Conservation (phyloP, 2,113 vertebrate genomes). For the Microcebus ravelobensis region DNA sequence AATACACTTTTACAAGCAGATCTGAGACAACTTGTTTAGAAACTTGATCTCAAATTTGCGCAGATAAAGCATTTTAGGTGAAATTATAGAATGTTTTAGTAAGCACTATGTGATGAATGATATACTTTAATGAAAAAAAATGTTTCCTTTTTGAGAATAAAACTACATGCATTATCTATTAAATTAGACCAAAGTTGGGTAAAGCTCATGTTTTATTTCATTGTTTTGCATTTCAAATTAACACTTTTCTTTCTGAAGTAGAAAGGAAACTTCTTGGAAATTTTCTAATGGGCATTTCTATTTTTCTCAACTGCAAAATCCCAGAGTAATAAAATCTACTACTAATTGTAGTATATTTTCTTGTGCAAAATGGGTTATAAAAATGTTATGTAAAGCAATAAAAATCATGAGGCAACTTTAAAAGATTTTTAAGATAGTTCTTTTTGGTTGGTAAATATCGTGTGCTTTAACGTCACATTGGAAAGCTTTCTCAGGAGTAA, state of each 20-base stretch:
- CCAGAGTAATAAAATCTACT: constrained; percentile 44
- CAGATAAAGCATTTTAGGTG: background rate
- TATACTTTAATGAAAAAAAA: background rate
- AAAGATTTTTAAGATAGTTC: constrained; percentile 57
- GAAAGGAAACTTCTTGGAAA: constrained; percentile 22
- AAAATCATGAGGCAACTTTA: constrained; percentile 20
- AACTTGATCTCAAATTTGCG: background rate
- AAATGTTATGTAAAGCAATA: constrained; percentile 45
- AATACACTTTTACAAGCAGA: background rate
- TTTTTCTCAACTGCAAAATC: constrained; percentile 54
- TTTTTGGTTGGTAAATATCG: constrained; percentile 49
- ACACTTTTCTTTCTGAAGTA: constrained; percentile 4
- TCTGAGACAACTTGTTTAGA: background rate
- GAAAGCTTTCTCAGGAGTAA: constrained; percentile 64
- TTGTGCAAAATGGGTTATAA: constrained; percentile 64
- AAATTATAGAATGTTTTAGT: constrained; percentile 28
- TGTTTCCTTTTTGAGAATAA: background rate
- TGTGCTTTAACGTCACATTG: constrained; percentile 57
- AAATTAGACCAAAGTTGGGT: constrained; percentile 17
- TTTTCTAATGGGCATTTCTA: constrained; percentile 48
- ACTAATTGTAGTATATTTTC: constrained; percentile 58
- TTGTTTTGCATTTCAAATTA: constrained; percentile 36
- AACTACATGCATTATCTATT: background rate
- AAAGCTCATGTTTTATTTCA: background rate
- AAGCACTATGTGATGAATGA: background rate